A percentile compares a stretch with the other conserved stretches of the same genome.
Conservation (phyloP, 92 coral and sea anemone species). For the Pocillopora meandrina region DNA sequence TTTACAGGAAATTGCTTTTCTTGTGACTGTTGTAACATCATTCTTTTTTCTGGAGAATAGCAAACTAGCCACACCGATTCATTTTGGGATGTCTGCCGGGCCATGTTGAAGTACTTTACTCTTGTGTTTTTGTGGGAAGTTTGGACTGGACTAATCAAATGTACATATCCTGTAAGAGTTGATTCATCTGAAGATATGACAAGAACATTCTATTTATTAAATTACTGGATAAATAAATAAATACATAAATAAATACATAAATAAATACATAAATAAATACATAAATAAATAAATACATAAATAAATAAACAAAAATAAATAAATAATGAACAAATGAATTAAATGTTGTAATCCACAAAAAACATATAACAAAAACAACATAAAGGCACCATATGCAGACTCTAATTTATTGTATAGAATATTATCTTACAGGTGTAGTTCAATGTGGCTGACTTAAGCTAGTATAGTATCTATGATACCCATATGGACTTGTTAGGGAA, state of each 20-base stretch:
- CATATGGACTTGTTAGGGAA: slow-evolving; percentile 9
- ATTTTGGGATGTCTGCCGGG: neutral
- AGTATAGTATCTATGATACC: slow-evolving; percentile 40
- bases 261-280: too few species aligned
- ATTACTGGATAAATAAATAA: slow-evolving; percentile 46
- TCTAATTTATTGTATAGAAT: slow-evolving; percentile 42
- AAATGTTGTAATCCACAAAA: slow-evolving; percentile 51
- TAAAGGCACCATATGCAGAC: slow-evolving; percentile 54
- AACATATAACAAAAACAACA: slow-evolving; percentile 55
- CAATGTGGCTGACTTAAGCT: slow-evolving; percentile 40
- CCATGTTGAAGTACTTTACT: slow-evolving; percentile 5
- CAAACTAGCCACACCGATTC: neutral
- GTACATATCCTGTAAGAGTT: slow-evolving; percentile 49
- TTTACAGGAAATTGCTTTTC: neutral
- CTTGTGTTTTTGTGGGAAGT: slow-evolving; percentile 24
- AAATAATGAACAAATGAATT: slow-evolving; percentile 23
- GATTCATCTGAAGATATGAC: slow-evolving; percentile 58
- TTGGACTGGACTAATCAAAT: slow-evolving; percentile 39
- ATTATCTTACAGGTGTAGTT: slow-evolving; percentile 14
- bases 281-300: too few species aligned
- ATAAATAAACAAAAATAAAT: too few species aligned
- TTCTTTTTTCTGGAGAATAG: neutral
- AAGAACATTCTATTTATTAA: slow-evolving; percentile 51
- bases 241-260: slow-evolving; percentile 13
- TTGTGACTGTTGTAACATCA: neutral